Evolutionary conservation across 2,888 invertebrate genomes (phyloP).

Genomic region (Eurytoma adleriae): DNA sequence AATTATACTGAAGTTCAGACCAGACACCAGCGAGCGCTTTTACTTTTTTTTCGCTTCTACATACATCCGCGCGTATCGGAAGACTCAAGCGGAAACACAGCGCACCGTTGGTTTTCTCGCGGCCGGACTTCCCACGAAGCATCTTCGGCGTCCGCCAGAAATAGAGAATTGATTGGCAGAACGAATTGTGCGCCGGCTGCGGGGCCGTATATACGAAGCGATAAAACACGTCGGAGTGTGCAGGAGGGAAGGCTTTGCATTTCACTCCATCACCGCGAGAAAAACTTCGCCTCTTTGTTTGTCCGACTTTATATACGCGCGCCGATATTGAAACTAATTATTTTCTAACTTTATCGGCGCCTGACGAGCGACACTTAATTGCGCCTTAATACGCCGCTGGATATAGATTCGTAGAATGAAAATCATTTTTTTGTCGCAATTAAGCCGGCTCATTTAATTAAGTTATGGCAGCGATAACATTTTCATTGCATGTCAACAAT

Average conservation of each 20-base stretch:
- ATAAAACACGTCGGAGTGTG: constrained; percentile 12
- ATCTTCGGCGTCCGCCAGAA: constrained; percentile 1
- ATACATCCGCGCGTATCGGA: not conserved
- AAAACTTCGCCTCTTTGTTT: not conserved
- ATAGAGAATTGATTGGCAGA: constrained; percentile 40
- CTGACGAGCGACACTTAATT: too few relatives aligned
- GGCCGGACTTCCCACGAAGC: constrained; percentile 7
- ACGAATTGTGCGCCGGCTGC: constrained; percentile 8
- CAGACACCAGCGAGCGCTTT: not conserved
- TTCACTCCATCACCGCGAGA: not conserved
- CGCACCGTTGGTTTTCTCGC: constrained; percentile 11
- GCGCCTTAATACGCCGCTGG: too few relatives aligned
- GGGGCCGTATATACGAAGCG: not conserved
- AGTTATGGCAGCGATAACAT: too few relatives aligned
- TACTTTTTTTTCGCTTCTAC: not conserved
- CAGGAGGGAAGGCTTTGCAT: not conserved
- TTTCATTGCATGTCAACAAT: too few relatives aligned
- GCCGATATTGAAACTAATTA: too few relatives aligned
- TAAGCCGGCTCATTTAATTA: too few relatives aligned
- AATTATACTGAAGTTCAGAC: too few relatives aligned
- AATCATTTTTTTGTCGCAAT: too few relatives aligned
- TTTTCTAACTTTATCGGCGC: too few relatives aligned
- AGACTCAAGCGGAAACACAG: not conserved
- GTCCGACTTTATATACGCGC: not conserved
- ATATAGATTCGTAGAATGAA: too few relatives aligned